Base-by-base conservation (phyloP, 2,797 vertebrate genomes). In the Clamator glandarius region DNA sequence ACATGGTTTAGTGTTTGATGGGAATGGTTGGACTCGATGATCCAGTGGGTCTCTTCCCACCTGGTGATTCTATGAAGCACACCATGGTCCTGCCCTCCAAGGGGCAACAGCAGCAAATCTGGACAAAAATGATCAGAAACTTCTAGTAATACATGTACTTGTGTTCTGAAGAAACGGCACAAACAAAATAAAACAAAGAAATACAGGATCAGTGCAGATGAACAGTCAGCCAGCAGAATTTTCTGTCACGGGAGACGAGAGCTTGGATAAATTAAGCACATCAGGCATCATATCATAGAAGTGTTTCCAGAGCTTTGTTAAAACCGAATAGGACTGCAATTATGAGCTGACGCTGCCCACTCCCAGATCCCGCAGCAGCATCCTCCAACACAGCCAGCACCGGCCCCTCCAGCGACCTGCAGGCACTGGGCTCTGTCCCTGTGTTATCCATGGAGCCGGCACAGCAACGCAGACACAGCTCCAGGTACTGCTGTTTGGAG, bases 221-320 rank as follows among this genome's bases (percentile, higher is more conserved):
- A 88, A 54, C 70, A 54, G 75, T 54, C 12, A 81, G 62, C 31
- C 82, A 78, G 67, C 36, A 68, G 73, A 84, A 72, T 75, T 88
- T 67, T 66, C 82, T 66, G 31, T 44, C 54, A 15, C 2, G 15
- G 76, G 76, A 92, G 79, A 81, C 39, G 12, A 82, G 92, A 59
- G 69, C 46, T 58, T 5, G 46, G 96, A 52, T 39, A 77, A 91
- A 93, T 74, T 24, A 82, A 79, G 50, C 57, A 59, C 80, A 84
- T 48, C 19, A 2, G 62, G 44, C 41, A 36, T 33, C 74, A 78
- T 14, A 0, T 0, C 51, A 57, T 14, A 68, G 92, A 85, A 68
- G 52, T 3, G 0, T 48, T 90, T 73, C 51, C 66, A 84, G 75
- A 74, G 61, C 79, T 68, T 42, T 86, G 75, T 80, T 55, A 90